Percentiles rank a stretch among this genome's conserved stretches.
These are phyloP conservation scores for Athalia rosae DNA, from an alignment of 2,888 invertebrate species.

Conservation along the genomic window DNA sequence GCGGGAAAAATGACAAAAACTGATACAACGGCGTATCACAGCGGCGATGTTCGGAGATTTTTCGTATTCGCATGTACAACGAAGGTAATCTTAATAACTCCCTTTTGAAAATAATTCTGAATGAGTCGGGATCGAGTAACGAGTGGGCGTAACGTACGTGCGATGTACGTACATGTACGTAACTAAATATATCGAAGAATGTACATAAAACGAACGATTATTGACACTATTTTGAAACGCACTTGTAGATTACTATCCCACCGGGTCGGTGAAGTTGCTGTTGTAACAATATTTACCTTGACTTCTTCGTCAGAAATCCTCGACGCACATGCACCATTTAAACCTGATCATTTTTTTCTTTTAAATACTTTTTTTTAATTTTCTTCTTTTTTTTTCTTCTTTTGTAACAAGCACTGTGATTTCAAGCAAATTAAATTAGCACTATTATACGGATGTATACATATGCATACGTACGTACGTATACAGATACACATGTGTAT, in stretches of 20 bases:
- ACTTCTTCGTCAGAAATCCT: slow-evolving; percentile 41
- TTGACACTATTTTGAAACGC: slow-evolving; percentile 24
- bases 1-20: too few species aligned
- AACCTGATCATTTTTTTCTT: slow-evolving; percentile 43
- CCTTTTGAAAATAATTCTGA: too few species aligned
- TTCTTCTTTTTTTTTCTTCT: neutral
- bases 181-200: neutral
- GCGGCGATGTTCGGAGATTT: too few species aligned
- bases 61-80: too few species aligned
- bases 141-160: too few species aligned
- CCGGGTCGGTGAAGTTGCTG: neutral
- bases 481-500: too few species aligned
- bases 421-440: slow-evolving; percentile 47
- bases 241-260: slow-evolving; percentile 15
- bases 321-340: slow-evolving; percentile 40
- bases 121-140: too few species aligned
- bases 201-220: neutral
- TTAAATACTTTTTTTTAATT: neutral
- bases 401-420: slow-evolving; percentile 41
- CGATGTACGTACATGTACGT: too few species aligned
- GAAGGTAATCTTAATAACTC: too few species aligned
- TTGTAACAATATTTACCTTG: slow-evolving; percentile 45
- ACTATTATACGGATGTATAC: slow-evolving; percentile 41
- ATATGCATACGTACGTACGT: slow-evolving; percentile 16
- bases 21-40: too few species aligned